Evolutionary conservation across 2,888 invertebrate species (phyloP).

Genomic region (Diabrotica balteata): DNA sequence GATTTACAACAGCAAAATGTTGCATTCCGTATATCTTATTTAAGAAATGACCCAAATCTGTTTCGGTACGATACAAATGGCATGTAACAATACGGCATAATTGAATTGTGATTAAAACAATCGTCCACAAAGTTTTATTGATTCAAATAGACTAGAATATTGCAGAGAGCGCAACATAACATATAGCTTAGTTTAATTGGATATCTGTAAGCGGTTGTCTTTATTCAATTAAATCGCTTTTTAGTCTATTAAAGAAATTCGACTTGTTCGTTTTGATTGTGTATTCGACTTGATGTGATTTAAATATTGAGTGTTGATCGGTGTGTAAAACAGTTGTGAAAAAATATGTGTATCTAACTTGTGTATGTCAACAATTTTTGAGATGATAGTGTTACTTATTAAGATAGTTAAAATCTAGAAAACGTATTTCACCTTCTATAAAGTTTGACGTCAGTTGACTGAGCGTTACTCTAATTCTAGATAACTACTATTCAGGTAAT

Average conservation of each 20-base stretch:
- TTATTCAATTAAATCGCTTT: conserved; percentile 42
- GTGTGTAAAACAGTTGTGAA: too few species aligned
- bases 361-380: too few species aligned
- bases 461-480: too few species aligned
- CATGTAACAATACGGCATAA: conserved; percentile 21
- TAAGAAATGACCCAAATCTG: background rate
- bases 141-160: conserved; percentile 29
- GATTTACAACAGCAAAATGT: background rate
- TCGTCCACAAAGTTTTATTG: conserved; percentile 35
- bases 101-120: conserved; percentile 38
- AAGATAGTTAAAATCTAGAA: too few species aligned
- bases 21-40: too few species aligned
- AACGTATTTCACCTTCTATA: too few species aligned
- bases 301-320: background rate
- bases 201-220: conserved; percentile 40
- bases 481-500: too few species aligned
- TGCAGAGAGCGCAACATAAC: conserved; percentile 21
- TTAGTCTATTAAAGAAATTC: conserved; percentile 27
- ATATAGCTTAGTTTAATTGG: conserved; percentile 37
- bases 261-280: conserved; percentile 19
- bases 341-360: too few species aligned
- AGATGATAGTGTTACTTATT: too few species aligned
- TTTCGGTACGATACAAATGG: background rate
- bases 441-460: too few species aligned
- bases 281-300: conserved; percentile 10